Base-by-base conservation (phyloP, 2,797 vertebrate species). In the Amphiprion clarkii region DNA sequence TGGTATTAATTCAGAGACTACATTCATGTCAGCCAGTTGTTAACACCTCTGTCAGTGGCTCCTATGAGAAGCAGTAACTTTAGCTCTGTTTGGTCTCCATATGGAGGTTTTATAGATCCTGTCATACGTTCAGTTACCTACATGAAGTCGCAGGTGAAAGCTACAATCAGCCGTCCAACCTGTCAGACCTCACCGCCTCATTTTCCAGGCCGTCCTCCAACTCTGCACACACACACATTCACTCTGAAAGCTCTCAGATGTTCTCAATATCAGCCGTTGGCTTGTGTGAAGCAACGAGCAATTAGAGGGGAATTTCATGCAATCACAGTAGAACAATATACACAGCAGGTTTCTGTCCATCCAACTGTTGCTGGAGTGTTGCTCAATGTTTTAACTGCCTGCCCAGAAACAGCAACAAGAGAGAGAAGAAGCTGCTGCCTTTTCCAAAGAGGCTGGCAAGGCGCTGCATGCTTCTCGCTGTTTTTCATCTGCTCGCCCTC, bases 271-370 rank as follows among this genome's bases (percentile, higher is more conserved):
- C 87, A 81, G 71, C 59, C 55, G 14, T 72, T 83, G 88, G 86
- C 78, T 79, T 59, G 67, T 48, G 72, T 46, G 33, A 73, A 86
- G 75, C 85, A 19, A 88, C 79, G 77, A 85, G 82, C 79, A 87
- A 92, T 91, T 90, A 88, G 63, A 76, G 79, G 76, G 76, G 81
- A 87, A 87, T 86, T 88, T 89, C 82, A 78, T 86, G 88, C 88
- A 92, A 88, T 93, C 91, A 87, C 87, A 76, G 81, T 83, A 86
- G 78, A 89, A 88, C 82, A 90, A 90, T 87, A 87, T 86, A 90
- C 92, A 86, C 80, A 79, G 86, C 83, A 68, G 76, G 81, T 80
- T 88, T 76, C 67, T 79, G 75, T 83, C 83, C 76, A 52, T 88
- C 86, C 85, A 80, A 89, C 81, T 86, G 86, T 83, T 87, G 85